Evolutionary conservation across 2,113 vertebrate species (phyloP), one percentile per base, ranked within the genome.

Genomic region (Lamprotornis superbus): DNA sequence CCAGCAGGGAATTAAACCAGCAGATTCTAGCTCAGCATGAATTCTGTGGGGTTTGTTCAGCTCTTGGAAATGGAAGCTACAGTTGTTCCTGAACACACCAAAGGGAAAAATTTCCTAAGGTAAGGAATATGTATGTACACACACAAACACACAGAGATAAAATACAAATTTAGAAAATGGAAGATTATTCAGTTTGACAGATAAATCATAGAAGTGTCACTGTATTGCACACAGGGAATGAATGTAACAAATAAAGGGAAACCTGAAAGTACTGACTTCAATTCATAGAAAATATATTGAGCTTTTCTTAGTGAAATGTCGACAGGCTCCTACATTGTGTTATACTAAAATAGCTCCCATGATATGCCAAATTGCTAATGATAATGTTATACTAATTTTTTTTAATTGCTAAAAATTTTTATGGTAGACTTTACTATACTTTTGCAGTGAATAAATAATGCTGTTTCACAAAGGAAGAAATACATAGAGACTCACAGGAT

Each of bases 1-100:
- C 83, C 80, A 53, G 95, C 93, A 94, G 84, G 95, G 94, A 97
- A 93, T 95, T 95, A 95, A 93, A 92, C 86, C 77, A 95, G 93
- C 94, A 95, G 82, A 87, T 96, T 97, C 92, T 90, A 80, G 93
- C 89, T 96, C 92, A 85, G 88, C 76, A 24, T 75, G 96, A 96
- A 92, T 96, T 95, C 92, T 83, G 59, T 90, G 50, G 71, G 83
- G 90, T 85, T 96, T 91, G 64, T 82, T 95, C 91, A 61, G 77
- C 87, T 90, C 95, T 88, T 92, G 70, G 2, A 12, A 97, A 73
- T 89, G 93, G 96, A 96, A 87, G 73, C 97, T 92, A 56, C 5
- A 2, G 60, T 97, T 84, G 60, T 87, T 89, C 61, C 91, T 94
- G 95, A 77, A 78, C 24, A 42, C 25, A 61, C 75, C 67, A 59